phyloP scores from a whole-genome alignment of 2,113 vertebrate species.

The Taxidea taxus region DNA sequence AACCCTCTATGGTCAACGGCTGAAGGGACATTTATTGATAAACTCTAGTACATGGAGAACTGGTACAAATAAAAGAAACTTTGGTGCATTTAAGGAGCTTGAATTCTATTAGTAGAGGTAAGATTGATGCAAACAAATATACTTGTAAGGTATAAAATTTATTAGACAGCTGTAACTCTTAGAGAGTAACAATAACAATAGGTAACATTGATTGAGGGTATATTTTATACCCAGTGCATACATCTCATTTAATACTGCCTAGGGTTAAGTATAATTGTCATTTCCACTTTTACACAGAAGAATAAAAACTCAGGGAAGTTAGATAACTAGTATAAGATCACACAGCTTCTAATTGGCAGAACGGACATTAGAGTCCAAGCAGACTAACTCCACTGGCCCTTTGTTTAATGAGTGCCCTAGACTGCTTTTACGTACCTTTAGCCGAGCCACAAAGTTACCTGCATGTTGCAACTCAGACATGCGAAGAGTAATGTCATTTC shows the following conservation, averaged over 20 bases:
- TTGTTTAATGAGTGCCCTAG: background rate
- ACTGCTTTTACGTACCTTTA: background rate
- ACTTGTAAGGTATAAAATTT: background rate
- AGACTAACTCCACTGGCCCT: background rate
- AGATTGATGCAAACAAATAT: background rate
- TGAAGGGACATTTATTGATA: background rate
- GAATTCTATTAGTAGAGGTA: background rate
- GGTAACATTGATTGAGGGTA: background rate
- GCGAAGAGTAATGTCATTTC: background rate
- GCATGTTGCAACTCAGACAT: background rate
- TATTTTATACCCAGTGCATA: background rate
- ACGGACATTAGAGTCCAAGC: background rate
- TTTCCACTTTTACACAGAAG: background rate
- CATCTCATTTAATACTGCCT: background rate
- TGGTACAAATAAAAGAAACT: background rate
- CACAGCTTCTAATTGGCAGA: background rate
- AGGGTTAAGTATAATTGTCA: background rate
- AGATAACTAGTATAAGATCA: background rate
- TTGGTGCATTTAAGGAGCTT: background rate
- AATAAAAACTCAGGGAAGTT: background rate
- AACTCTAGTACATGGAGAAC: background rate
- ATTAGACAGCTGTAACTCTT: background rate
- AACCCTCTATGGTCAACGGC: background rate
- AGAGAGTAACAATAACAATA: background rate
- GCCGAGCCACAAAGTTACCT: background rate